phyloP scores from a whole-genome alignment of 2,888 invertebrate genomes.

The Lasioglossum marginatum region DNA sequence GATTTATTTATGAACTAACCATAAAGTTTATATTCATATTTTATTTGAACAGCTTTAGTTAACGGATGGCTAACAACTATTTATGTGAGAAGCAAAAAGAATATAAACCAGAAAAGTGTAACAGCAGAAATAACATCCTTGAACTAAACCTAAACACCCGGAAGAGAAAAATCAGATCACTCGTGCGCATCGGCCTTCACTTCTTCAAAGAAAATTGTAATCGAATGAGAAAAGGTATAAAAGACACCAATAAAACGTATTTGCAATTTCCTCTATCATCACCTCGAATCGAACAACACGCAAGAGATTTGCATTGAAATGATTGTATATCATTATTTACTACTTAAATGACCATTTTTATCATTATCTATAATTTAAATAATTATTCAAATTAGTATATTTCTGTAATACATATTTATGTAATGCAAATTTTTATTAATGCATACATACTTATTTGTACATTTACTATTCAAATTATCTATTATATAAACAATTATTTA shows the following conservation, averaged over 20 bases:
- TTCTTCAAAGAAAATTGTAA: constrained; percentile 31
- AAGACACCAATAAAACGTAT: not conserved
- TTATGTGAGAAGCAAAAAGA: constrained; percentile 13
- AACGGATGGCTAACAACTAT: not conserved
- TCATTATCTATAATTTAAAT: no score
- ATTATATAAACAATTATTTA: no score
- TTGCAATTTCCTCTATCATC: constrained; percentile 9
- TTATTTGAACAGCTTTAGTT: not conserved
- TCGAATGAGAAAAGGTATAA: not conserved
- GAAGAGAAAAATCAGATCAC: constrained; percentile 34
- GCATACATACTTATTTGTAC: no score
- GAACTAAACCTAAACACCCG: constrained; percentile 38
- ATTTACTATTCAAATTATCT: no score
- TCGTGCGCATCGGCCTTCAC: constrained; percentile 48
- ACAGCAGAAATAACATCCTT: constrained; percentile 35
- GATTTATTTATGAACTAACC: no score
- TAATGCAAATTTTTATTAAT: no score
- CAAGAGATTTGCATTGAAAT: not conserved
- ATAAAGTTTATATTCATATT: no score
- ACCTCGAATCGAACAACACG: not conserved
- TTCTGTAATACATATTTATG: no score
- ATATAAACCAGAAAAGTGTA: constrained; percentile 6
- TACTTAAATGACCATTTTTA: no score
- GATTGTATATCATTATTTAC: no score
- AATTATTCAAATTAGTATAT: no score